Percentiles rank a stretch among this genome's conserved stretches.
phyloP scores from a whole-genome alignment of 2,113 vertebrate species.

The Petrocephalus microphthalmus region DNA sequence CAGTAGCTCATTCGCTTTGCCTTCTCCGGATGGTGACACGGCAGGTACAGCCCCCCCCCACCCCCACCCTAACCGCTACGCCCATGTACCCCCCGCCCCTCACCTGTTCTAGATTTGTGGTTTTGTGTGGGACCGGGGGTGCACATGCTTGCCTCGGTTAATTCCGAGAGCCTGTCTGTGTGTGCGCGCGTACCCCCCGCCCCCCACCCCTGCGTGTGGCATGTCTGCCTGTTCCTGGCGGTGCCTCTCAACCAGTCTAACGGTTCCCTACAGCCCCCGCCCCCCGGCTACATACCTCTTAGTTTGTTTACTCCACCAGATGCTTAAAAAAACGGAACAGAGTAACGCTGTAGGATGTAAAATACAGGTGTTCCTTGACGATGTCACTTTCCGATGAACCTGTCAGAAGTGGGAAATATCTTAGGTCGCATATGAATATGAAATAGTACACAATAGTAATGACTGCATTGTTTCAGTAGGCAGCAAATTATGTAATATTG shows the following conservation, averaged over 20 bases:
- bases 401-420: no score
- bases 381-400: background rate
- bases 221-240: background rate
- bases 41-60: slow-evolving; percentile 60
- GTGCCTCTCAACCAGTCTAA: background rate
- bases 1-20: slow-evolving; percentile 73
- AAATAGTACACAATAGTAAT: background rate
- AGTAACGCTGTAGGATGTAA: background rate
- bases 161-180: background rate
- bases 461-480: background rate
- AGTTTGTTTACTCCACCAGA: background rate
- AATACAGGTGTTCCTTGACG: background rate
- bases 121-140: background rate
- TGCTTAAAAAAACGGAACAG: background rate
- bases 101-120: background rate
- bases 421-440: no score
- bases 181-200: no score
- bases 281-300: background rate
- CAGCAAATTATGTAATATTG: background rate
- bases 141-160: background rate
- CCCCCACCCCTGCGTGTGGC: background rate
- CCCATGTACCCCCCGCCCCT: slow-evolving; percentile 12
- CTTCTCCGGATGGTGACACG: slow-evolving; percentile 62
- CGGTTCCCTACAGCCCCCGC: background rate
- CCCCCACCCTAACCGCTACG: background rate